Conservation (phyloP, 2,888 invertebrate genomes). For the Adela reaumurella region DNA sequence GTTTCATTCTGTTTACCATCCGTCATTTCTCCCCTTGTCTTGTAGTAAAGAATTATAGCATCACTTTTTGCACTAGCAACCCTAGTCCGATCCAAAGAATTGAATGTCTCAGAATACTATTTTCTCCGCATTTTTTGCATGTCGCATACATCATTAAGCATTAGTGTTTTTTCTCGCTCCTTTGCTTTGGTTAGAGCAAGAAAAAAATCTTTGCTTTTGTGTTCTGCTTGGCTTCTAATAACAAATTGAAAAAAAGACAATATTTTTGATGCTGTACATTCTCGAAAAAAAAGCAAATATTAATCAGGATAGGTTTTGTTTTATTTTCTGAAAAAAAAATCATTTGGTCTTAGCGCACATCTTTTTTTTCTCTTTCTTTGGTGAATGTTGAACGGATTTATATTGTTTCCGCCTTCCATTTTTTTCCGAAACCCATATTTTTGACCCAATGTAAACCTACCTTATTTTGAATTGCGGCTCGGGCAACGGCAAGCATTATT, state of each 20-base stretch:
- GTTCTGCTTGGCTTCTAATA: too few species aligned
- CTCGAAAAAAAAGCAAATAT: conserved; percentile 23
- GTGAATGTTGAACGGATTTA: too few species aligned
- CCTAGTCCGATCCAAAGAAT: too few species aligned
- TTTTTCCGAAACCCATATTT: not conserved
- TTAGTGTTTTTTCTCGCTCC: too few species aligned
- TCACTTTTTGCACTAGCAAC: not conserved
- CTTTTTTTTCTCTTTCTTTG: too few species aligned
- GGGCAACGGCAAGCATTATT: not conserved
- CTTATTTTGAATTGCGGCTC: not conserved
- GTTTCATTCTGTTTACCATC: conserved; percentile 11
- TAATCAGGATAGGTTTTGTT: not conserved
- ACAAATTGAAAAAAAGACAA: too few species aligned
- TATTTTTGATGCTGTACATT: conserved; percentile 31
- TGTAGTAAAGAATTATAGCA: too few species aligned
- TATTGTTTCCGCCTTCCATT: not conserved
- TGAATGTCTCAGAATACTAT: too few species aligned
- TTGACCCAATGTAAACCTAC: not conserved
- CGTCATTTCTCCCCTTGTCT: too few species aligned
- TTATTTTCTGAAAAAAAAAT: not conserved
- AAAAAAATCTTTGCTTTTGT: conserved; percentile 7
- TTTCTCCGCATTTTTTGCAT: too few species aligned
- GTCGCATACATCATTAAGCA: too few species aligned
- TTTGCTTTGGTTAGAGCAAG: too few species aligned
- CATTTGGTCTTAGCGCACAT: not conserved